Evolutionary conservation across 2,888 invertebrate genomes (phyloP), one percentile per base, ranked within the genome.

Genomic region (Drosophila histrio): DNA sequence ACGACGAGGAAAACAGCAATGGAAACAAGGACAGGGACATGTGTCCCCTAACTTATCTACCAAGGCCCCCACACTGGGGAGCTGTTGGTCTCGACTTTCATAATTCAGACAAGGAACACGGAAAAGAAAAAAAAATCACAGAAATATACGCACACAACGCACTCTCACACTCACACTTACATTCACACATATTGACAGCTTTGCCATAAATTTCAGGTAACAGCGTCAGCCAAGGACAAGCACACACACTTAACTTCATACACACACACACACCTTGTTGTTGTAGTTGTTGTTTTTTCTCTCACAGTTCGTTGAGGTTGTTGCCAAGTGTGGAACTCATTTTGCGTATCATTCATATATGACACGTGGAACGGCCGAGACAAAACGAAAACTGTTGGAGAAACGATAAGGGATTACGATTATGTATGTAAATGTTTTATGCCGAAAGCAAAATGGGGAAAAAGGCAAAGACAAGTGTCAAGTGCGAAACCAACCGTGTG

Each of bases 131-230:
- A 30, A 38, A 58, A 59, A 46, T 19, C 41, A 54, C 39, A 69
- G 41, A 66, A 38, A 53, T 28, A 28, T 36, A 44, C 28, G 32
- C 43, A 57, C 38, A 28, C 21, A 15, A 44, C 46, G 30, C 32
- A 47, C 19, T 13, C 11, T 2, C 19, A 28, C 56, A 56, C 56
- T 38, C 59, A 43, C 38, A 24, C 52, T 30, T 44, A 74, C 26
- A 50, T 46, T 24, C 41, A 28, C 44, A 49, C 60, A 67, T 79
- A 85, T 85, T 82, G 86, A 85, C 79, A 80, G 82, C 53, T 72
- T 53, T 78, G 67, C 65, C 79, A 75, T 79, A 81, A 81, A 85
- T 79, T 81, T 68, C 79, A 79, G 79, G 85, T 79, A 78, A 74
- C 70, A 61, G 60, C 50, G 19, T 52, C 60, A 47, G 38, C 34